phyloP scores from a whole-genome alignment of 2,888 invertebrate species.

The Romanomermis culicivorax region DNA sequence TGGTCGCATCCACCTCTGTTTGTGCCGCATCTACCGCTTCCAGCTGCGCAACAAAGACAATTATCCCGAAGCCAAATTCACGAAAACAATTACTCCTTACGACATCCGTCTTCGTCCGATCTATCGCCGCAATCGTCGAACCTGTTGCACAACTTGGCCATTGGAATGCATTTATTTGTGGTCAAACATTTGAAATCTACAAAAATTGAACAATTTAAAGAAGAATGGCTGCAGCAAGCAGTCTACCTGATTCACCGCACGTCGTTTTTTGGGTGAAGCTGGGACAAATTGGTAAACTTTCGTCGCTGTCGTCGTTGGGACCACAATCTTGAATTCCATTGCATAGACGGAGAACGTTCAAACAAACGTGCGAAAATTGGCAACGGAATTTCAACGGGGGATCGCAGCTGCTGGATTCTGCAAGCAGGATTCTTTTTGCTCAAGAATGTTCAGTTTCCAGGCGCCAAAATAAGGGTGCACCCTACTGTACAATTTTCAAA shows the following conservation, averaged over 20 bases:
- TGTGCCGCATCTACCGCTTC: slow-evolving; percentile 71
- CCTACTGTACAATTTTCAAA: too few relatives aligned
- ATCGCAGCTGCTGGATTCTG: slow-evolving; percentile 14
- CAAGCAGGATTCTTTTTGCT: too few relatives aligned
- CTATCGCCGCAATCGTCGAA: slow-evolving; percentile 88
- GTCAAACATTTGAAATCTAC: slow-evolving; percentile 18
- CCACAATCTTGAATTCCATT: slow-evolving; percentile 27
- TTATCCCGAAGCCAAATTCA: background rate
- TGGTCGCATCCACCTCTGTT: slow-evolving; percentile 85
- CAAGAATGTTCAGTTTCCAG: too few relatives aligned
- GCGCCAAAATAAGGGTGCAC: too few relatives aligned
- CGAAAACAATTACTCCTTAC: slow-evolving; percentile 35
- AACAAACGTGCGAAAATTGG: slow-evolving; percentile 21
- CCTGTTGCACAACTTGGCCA: slow-evolving; percentile 48
- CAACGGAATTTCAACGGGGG: slow-evolving; percentile 26
- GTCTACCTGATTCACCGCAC: slow-evolving; percentile 5
- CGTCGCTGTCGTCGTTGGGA: slow-evolving; percentile 30
- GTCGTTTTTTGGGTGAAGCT: background rate
- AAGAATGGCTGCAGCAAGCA: background rate
- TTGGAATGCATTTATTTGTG: slow-evolving; percentile 50
- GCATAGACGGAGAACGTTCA: slow-evolving; percentile 26
- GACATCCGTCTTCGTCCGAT: slow-evolving; percentile 84
- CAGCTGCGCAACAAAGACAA: slow-evolving; percentile 32
- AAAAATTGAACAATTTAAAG: background rate
- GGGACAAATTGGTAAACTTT: slow-evolving; percentile 50